Base-by-base conservation (phyloP, 2,888 invertebrate genomes). In the Drosophila nigritarsus region DNA sequence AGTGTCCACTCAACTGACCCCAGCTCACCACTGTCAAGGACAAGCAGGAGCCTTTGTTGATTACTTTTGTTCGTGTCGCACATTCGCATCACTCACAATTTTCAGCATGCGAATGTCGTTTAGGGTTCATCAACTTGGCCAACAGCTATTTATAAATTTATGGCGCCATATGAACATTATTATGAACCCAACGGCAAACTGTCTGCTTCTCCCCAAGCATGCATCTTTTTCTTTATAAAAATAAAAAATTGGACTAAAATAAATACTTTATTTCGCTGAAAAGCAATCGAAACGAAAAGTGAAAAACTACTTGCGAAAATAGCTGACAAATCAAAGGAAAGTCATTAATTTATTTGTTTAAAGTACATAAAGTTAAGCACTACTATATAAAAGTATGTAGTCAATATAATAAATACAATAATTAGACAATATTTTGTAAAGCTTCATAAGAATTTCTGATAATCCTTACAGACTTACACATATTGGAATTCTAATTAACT, bases 41-140 rank as follows among this genome's bases (percentile, higher is more conserved):
- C 24, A 24, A 15, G 7, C 45, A 15, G 18, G 24, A 49, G 30
- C 51, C 54, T 18, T 20, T 40, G 48, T 27, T 77, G 75, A 75
- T 77, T 56, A 75, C 51, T 48, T 70, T 34, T 40, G 15, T 75
- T 53, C 76, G 76, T 80, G 76, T 18, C 48, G 55, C 40, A 20
- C 32, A 54, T 36, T 38, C 32, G n/a, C 45, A 67, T 38, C 20
- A 32, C 27, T 61, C 49, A 7, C 34, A 55, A 78, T 13, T 29
- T 53, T 29, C n/a, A 29, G 59, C 62, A 56, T 67, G 77, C 58
- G 66, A 80, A 68, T 72, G 51, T 63, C 64, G 32, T 78, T 56
- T 49, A 58, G 49, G 64, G 66, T 67, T 80, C 62, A 75, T 70
- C 30, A 79, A 63, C 80, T 56, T 51, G 55, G 24, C 20, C 9